phyloP scores from a whole-genome alignment of 2,888 invertebrate species.

The Thereva nobilitata region DNA sequence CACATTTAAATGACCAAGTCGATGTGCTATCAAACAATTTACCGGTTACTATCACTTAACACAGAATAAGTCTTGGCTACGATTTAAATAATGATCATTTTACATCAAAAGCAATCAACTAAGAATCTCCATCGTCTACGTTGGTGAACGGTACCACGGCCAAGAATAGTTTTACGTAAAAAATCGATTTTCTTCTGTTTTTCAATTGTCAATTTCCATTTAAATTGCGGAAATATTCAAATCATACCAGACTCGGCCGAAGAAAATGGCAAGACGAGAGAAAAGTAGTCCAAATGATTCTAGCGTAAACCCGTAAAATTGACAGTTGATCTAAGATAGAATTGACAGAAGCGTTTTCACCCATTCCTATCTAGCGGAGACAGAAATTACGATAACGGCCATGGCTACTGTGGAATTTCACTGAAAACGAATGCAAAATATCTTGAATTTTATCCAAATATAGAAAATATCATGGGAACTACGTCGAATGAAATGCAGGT shows the following conservation, averaged over 20 bases:
- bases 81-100: conserved; percentile 21
- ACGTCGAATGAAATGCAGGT: conserved; percentile 9
- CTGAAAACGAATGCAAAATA: conserved; percentile 20
- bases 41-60: no score
- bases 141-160: no score
- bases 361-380: not conserved
- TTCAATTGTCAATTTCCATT: conserved; percentile 13
- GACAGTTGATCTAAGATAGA: conserved; percentile 26
- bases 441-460: conserved; percentile 26
- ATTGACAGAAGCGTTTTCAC: conserved; percentile 17
- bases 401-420: conserved; percentile 7
- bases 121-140: not conserved
- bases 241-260: conserved; percentile 1
- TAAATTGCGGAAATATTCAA: conserved; percentile 33
- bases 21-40: no score
- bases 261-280: conserved; percentile 13
- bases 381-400: conserved; percentile 12
- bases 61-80: not conserved
- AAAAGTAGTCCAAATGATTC: conserved; percentile 30
- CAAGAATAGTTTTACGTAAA: no score
- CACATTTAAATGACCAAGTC: no score
- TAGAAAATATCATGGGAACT: conserved; percentile 18
- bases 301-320: conserved; percentile 10
- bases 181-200: no score
- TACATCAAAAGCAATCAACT: conserved; percentile 23